These are phyloP conservation scores for Machimus atricapillus DNA, from an alignment of 2,888 invertebrate species.

Conservation along the genomic window DNA sequence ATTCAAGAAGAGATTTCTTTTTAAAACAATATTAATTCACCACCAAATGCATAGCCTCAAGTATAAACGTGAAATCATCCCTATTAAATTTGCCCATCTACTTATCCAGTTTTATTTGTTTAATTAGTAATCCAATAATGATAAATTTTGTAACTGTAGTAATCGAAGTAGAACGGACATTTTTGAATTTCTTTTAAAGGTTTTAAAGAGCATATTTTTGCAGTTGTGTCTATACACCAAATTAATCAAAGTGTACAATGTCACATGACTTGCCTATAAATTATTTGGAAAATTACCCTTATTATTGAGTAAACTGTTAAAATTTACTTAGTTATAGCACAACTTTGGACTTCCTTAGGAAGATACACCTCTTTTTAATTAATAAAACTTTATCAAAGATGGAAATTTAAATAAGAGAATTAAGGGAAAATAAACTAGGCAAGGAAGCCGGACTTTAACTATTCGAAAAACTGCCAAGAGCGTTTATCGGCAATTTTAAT, in stretches of 20 bases:
- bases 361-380: neutral
- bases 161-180: neutral
- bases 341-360: neutral
- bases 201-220: neutral
- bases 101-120: neutral
- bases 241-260: neutral
- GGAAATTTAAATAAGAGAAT: too few relatives aligned
- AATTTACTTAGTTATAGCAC: neutral
- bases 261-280: neutral
- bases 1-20: neutral
- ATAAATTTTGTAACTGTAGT: neutral
- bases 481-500: neutral
- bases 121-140: neutral
- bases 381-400: too few relatives aligned
- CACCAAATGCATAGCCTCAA: neutral
- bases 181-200: neutral
- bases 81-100: neutral
- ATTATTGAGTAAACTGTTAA: neutral
- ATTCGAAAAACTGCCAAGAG: too few relatives aligned
- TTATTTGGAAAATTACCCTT: neutral
- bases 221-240: neutral
- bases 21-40: neutral
- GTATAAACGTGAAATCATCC: neutral
- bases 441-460: too few relatives aligned
- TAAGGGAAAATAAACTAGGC: too few relatives aligned